These are phyloP conservation scores for Polyodon spathula DNA, from an alignment of 2,113 vertebrate genomes.

Conservation along the genomic window DNA sequence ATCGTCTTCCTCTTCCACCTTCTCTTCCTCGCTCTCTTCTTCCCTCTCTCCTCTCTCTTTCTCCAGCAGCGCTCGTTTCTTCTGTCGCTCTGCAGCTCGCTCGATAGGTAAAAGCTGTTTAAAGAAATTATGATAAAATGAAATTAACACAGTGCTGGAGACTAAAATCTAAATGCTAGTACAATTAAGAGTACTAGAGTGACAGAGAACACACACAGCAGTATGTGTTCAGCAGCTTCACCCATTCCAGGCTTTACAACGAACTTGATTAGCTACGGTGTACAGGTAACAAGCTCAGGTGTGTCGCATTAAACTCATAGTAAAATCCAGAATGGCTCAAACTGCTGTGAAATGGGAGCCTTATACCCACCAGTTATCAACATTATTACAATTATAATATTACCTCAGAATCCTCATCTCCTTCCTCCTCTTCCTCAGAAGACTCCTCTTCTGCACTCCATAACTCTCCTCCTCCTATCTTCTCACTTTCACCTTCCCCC, in stretches of 20 bases:
- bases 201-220: too few species aligned
- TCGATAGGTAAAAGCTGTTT: constrained; percentile 86
- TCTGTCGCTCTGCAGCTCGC: constrained; percentile 68
- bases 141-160: neutral
- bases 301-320: too few species aligned
- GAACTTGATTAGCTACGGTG: too few species aligned
- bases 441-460: constrained; percentile 2
- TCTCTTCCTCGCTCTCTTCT: constrained; percentile 41
- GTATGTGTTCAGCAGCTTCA: too few species aligned
- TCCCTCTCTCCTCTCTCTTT: constrained; percentile 45
- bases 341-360: too few species aligned
- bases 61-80: constrained; percentile 47
- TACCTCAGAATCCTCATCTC: constrained; percentile 50
- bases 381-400: constrained; percentile 27
- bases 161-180: neutral
- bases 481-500: constrained; percentile 32
- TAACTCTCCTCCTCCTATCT: constrained; percentile 27
- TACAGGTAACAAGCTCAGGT: too few species aligned
- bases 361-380: too few species aligned
- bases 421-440: constrained; percentile 32
- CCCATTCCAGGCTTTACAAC: too few species aligned
- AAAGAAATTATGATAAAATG: constrained; percentile 17
- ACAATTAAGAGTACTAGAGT: too few species aligned
- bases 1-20: constrained; percentile 29
- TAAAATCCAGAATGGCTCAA: too few species aligned